Evolutionary conservation across 2,113 vertebrate species (phyloP).

Genomic region (Zosterops pallidus): DNA sequence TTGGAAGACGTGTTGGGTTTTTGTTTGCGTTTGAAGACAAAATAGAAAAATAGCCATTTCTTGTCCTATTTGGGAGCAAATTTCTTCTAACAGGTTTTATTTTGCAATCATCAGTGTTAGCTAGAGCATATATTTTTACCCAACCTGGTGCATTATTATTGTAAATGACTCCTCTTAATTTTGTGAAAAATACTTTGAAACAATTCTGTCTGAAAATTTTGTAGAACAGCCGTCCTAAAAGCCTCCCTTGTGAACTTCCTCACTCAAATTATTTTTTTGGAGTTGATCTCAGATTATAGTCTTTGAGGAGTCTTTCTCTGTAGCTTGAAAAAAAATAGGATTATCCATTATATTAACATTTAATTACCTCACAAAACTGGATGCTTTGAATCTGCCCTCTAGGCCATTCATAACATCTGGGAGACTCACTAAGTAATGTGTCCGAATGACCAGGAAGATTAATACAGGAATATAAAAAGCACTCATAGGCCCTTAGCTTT

Average conservation of each 20-base stretch:
- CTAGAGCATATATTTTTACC: not conserved
- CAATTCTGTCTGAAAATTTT: not conserved
- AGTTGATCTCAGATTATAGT: not conserved
- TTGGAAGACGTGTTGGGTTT: not conserved
- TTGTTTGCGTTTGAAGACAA: not conserved
- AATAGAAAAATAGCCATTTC: not conserved
- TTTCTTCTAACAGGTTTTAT: not conserved
- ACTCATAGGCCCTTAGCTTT: not conserved
- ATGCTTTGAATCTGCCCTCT: conserved; percentile 5
- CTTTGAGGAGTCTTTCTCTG: not conserved
- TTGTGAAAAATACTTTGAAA: not conserved
- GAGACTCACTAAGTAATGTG: not conserved
- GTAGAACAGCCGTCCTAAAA: not conserved
- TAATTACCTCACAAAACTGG: conserved; percentile 16
- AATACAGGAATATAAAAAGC: conserved; percentile 8
- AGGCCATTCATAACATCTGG: not conserved
- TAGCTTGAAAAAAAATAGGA: not conserved
- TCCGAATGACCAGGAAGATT: conserved; percentile 24
- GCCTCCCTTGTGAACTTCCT: not conserved
- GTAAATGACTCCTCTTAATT: not conserved
- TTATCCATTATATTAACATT: conserved; percentile 8
- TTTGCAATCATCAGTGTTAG: not conserved
- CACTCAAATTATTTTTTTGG: not conserved
- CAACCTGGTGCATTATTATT: not conserved
- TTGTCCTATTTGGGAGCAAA: not conserved